Percentiles rank a stretch among this genome's conserved stretches.
These are phyloP conservation scores for Gouania willdenowi DNA, from an alignment of 2,797 vertebrate genomes.

Conservation along the genomic window DNA sequence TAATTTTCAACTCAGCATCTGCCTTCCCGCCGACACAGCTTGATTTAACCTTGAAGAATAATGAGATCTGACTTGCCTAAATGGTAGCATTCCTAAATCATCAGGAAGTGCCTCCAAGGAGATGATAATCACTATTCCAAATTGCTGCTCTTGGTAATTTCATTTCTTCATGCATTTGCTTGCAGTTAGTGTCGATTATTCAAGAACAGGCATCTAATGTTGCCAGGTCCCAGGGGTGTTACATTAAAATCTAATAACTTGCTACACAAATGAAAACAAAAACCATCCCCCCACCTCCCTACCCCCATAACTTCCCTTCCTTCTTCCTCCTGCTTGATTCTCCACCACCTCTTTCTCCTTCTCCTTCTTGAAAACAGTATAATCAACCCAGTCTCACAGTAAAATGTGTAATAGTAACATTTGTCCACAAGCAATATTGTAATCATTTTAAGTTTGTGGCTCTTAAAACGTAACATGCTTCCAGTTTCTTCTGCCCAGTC, in stretches of 20 bases:
- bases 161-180: conserved; percentile 82
- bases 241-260: conserved; percentile 82
- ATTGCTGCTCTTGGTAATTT: conserved; percentile 77
- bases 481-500: too few relatives aligned
- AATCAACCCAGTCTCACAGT: too few relatives aligned
- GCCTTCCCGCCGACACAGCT: conserved; percentile 64
- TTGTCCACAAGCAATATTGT: too few relatives aligned
- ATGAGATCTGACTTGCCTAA: conserved; percentile 84
- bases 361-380: too few relatives aligned
- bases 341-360: conserved; percentile 38
- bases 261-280: conserved; percentile 85
- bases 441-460: too few relatives aligned
- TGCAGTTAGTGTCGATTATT: conserved; percentile 84
- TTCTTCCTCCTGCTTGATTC: conserved; percentile 29
- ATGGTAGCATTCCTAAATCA: conserved; percentile 81
- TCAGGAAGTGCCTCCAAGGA: conserved; percentile 78
- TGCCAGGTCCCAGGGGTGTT: conserved; percentile 75
- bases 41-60: conserved; percentile 83
- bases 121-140: conserved; percentile 81
- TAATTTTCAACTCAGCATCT: conserved; percentile 68
- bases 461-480: too few relatives aligned
- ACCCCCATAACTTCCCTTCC: conserved; percentile 2
- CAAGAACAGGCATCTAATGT: conserved; percentile 84
- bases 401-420: too few relatives aligned
- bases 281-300: conserved; percentile 44